Evolutionary conservation across 2,113 vertebrate genomes (phyloP), one percentile per base, ranked within the genome.

Genomic region (Microtus oregoni): DNA sequence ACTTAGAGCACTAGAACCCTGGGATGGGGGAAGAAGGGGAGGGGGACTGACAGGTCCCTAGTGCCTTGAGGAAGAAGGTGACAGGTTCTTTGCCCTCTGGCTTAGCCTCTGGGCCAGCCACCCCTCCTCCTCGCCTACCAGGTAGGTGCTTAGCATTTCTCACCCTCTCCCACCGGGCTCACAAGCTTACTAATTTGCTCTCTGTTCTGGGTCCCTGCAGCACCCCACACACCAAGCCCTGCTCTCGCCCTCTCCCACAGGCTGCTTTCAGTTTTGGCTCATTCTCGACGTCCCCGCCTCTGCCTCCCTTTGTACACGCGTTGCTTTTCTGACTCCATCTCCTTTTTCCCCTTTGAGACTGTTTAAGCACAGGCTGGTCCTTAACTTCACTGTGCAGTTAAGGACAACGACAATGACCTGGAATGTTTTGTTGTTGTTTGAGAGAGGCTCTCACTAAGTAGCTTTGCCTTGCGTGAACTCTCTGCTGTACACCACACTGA

Each of bases 161-260:
- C 55, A 70, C 79, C 75, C 20, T 75, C 81, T 94, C 79, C 87
- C 72, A 83, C 52, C 41, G 38, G 63, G 35, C 52, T 63, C 44
- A 28, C 38, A 73, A 35, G 3, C 13, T 68, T 76, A 52, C 67
- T 38, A 38, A 52, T 67, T 86, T 86, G 30, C 76, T 90, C 81
- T 90, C 55, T 87, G 28, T 94, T 92, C 91, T 0, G 17, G 44
- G 28, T 72, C 63, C 41, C 41, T 75, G 15, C 32, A 26, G 2
- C 30, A 41, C 79, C 86, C 63, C 52, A 10, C 55, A 76, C 86
- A 58, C 83, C 52, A 24, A 52, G 20, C n/a, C 30, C 44, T 44
- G n/a, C 58, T 24, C 38, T 35, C 44, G 50, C 75, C 77, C 63
- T 70, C 55, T 76, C 77, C 81, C 86, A 41, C 81, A 47, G 35